Evolutionary conservation across 2,888 invertebrate species (phyloP).

Genomic region (Drosophila basisetae): DNA sequence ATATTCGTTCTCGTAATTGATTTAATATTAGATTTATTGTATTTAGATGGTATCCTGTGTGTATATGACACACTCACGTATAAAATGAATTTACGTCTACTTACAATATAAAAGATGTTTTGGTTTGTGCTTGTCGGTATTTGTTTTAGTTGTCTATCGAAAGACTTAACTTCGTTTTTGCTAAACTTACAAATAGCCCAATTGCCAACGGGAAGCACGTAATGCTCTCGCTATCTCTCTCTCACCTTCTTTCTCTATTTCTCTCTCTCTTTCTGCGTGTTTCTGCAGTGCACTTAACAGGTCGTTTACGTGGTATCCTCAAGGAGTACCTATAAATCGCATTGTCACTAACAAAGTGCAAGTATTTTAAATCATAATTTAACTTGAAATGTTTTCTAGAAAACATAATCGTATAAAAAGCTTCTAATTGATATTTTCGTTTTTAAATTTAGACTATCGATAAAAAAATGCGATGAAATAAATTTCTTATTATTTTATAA

Average conservation of each 20-base stretch:
- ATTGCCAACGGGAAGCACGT: constrained; percentile 66
- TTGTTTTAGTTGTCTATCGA: constrained; percentile 43
- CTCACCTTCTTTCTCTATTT: not conserved
- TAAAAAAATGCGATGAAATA: constrained; percentile 1
- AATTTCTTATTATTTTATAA: not conserved
- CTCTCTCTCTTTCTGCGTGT: not conserved
- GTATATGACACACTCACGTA: constrained; percentile 55
- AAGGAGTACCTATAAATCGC: constrained; percentile 13
- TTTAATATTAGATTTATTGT: constrained; percentile 40
- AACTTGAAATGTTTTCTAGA: not conserved
- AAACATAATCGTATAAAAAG: constrained; percentile 5
- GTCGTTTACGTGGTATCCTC: constrained; percentile 10
- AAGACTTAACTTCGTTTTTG: constrained; percentile 39
- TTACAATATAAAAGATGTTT: constrained; percentile 73
- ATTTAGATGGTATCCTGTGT: constrained; percentile 54
- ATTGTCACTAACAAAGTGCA: constrained; percentile 7
- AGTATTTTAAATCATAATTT: constrained; percentile 4
- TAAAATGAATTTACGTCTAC: constrained; percentile 77
- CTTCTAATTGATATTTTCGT: not conserved
- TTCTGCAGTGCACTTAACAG: constrained; percentile 5
- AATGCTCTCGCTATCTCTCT: constrained; percentile 19
- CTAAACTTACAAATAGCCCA: constrained; percentile 53
- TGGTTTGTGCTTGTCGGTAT: constrained; percentile 56
- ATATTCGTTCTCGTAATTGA: constrained; percentile 33
- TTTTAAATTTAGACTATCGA: constrained; percentile 13